These are phyloP conservation scores for Chromoteleia sp. DNA, from an alignment of 2,888 invertebrate species.

Conservation along the genomic window DNA sequence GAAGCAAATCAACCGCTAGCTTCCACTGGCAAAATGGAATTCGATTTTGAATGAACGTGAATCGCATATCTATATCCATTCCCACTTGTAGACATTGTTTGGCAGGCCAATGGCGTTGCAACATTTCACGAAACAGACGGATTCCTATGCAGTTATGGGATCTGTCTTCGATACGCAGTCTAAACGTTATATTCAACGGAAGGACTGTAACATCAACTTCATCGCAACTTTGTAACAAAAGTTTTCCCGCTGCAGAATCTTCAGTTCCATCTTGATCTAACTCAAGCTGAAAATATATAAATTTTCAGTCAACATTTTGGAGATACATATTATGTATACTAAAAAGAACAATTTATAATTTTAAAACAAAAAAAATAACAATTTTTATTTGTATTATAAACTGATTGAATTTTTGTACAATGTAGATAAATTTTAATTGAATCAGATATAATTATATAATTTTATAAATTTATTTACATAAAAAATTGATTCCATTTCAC, in stretches of 20 bases:
- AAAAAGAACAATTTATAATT: too few relatives aligned
- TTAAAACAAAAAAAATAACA: too few relatives aligned
- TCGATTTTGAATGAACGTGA: conserved; percentile 93
- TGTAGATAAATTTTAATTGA: too few relatives aligned
- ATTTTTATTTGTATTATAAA: too few relatives aligned
- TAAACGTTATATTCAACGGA: conserved; percentile 32
- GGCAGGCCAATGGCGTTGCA: conserved; percentile 41
- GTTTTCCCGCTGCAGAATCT: conserved; percentile 52
- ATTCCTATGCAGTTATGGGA: conserved; percentile 44
- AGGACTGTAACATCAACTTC: conserved; percentile 50
- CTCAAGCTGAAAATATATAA: conserved; percentile 41
- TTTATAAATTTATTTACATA: too few relatives aligned
- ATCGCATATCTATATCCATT: conserved; percentile 87
- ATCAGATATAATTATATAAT: too few relatives aligned
- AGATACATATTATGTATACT: too few relatives aligned
- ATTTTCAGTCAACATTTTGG: too few relatives aligned
- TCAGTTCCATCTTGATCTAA: conserved; percentile 58
- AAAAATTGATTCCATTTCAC: too few relatives aligned
- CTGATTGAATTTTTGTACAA: too few relatives aligned
- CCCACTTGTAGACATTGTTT: conserved; percentile 21
- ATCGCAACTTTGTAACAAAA: conserved; percentile 48
- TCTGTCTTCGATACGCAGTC: conserved; percentile 50
- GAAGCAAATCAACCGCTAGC: conserved; percentile 91
- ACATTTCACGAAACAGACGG: conserved; percentile 28
- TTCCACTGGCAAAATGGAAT: conserved; percentile 94